Conservation (phyloP, 2,113 vertebrate species). For the Zosterops hypoxanthus region DNA sequence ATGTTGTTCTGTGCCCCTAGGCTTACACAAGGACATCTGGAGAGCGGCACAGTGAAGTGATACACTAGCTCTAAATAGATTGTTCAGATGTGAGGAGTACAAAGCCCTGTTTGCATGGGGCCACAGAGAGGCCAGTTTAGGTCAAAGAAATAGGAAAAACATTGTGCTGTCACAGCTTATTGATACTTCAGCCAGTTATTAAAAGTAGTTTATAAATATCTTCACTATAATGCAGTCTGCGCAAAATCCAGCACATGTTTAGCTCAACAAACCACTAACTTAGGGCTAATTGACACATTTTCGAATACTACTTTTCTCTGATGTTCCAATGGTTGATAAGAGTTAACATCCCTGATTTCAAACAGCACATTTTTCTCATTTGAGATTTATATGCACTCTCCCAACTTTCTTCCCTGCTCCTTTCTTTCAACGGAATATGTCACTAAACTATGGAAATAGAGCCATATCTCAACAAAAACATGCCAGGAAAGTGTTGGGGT, state of each 20-base stretch:
- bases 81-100: accelerated
- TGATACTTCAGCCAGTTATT: neutral
- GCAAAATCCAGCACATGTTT: neutral
- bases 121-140: neutral
- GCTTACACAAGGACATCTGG: neutral
- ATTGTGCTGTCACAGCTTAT: neutral
- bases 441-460: neutral
- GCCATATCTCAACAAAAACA: neutral
- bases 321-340: neutral
- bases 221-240: neutral
- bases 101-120: neutral
- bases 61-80: neutral
- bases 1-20: neutral
- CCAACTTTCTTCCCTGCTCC: neutral
- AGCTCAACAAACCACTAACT: neutral
- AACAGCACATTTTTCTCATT: neutral
- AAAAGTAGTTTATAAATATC: neutral
- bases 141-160: neutral
- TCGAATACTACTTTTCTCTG: neutral
- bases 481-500: neutral
- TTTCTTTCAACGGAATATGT: neutral
- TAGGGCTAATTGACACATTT: neutral
- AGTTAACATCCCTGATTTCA: neutral
- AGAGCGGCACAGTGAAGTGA: neutral
- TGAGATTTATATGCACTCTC: neutral